Conservation (phyloP, 2,113 vertebrate genomes). For the Sinosuthora webbiana region DNA sequence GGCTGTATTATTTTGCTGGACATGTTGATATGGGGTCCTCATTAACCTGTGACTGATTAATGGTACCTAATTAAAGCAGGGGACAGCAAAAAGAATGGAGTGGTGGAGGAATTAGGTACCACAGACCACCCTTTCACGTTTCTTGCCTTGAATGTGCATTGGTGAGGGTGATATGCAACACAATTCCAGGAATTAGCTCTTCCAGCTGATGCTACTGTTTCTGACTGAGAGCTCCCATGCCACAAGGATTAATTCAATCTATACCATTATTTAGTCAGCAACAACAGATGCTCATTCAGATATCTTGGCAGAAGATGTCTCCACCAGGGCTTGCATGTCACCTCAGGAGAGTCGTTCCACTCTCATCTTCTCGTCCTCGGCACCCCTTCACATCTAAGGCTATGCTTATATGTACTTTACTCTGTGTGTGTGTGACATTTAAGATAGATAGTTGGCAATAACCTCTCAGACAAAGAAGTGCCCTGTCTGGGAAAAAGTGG, state of each 20-base stretch:
- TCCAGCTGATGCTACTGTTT: slow-evolving; percentile 5
- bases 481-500: neutral
- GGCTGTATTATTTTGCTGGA: neutral
- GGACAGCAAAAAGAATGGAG: neutral
- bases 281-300: slow-evolving; percentile 1
- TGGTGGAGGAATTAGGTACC: neutral
- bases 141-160: neutral
- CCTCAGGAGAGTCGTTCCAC: neutral
- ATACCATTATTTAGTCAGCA: neutral
- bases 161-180: neutral
- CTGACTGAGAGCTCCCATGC: neutral
- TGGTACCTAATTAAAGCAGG: neutral
- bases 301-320: neutral
- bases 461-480: slow-evolving; percentile 3
- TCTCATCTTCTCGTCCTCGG: neutral
- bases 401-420: neutral
- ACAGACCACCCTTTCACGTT: rapidly evolving
- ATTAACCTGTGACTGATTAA: neutral
- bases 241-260: slow-evolving; percentile 10
- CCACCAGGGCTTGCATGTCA: neutral
- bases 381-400: neutral
- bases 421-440: neutral
- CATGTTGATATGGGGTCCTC: neutral
- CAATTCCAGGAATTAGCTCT: slow-evolving; percentile 15
- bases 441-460: slow-evolving; percentile 45